Percentiles rank a stretch among this genome's conserved stretches.
These are phyloP conservation scores for Sisyra nigra DNA, from an alignment of 2,888 invertebrate genomes.

Conservation along the genomic window DNA sequence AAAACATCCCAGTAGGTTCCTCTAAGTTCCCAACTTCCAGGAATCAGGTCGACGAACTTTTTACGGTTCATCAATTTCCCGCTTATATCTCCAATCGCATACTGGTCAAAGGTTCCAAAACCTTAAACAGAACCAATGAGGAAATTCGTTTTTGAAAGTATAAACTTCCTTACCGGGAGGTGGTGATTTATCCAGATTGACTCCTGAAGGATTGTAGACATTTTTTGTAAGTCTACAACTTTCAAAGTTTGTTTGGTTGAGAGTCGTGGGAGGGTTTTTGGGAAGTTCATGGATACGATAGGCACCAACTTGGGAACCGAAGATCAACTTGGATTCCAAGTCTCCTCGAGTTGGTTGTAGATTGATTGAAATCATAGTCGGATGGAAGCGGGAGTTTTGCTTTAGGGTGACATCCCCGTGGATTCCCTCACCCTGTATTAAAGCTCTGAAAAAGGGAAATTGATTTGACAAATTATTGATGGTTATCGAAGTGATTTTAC, in stretches of 20 bases:
- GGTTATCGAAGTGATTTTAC: not conserved
- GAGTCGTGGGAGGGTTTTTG: slow-evolving; percentile 34
- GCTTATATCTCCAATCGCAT: slow-evolving; percentile 75
- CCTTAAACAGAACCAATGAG: too few species aligned
- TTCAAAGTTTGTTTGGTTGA: slow-evolving; percentile 17
- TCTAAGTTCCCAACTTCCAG: slow-evolving; percentile 55
- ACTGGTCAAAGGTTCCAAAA: slow-evolving; percentile 75
- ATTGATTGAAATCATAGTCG: slow-evolving; percentile 62
- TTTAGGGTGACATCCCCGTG: slow-evolving; percentile 60
- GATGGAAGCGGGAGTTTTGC: slow-evolving; percentile 71
- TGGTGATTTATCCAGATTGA: slow-evolving; percentile 38
- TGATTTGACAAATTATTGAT: not conserved
- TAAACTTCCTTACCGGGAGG: slow-evolving; percentile 46
- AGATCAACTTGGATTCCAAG: slow-evolving; percentile 52
- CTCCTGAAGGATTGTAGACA: slow-evolving; percentile 58
- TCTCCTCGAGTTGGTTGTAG: slow-evolving; percentile 46
- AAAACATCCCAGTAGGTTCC: slow-evolving; percentile 71
- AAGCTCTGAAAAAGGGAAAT: slow-evolving; percentile 36
- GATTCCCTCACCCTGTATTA: slow-evolving; percentile 63
- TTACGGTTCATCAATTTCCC: slow-evolving; percentile 69
- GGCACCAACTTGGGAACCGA: slow-evolving; percentile 53
- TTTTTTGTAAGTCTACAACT: slow-evolving; percentile 54
- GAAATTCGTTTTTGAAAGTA: slow-evolving; percentile 15
- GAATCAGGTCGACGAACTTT: slow-evolving; percentile 48
- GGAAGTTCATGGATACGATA: slow-evolving; percentile 60